phyloP scores from a whole-genome alignment of 2,113 vertebrate species.

The Pterocles burchelli region DNA sequence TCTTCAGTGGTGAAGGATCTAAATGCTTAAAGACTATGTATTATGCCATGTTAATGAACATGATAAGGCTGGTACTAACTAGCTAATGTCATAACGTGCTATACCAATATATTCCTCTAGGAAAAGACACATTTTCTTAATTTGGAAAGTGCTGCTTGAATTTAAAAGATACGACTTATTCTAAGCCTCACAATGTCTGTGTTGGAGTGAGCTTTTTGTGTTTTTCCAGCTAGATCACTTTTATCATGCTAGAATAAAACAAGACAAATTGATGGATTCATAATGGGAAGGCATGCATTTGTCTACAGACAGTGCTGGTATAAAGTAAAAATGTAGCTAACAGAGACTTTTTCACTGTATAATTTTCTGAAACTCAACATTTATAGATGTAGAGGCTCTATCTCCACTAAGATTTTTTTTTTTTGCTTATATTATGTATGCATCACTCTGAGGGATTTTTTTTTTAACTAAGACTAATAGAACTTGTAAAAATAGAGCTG shows the following conservation, averaged over 20 bases:
- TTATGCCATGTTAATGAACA: background rate
- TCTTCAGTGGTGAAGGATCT: background rate
- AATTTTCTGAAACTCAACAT: background rate
- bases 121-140: background rate
- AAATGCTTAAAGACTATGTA: background rate
- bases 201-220: background rate
- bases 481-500: background rate
- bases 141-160: background rate
- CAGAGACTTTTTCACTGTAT: background rate
- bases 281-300: background rate
- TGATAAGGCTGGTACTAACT: background rate
- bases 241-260: background rate
- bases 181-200: background rate
- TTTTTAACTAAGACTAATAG: background rate
- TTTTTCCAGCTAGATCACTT: background rate
- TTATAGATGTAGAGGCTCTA: background rate
- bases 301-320: background rate
- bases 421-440: background rate
- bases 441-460: background rate
- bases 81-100: background rate
- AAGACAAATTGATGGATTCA: background rate
- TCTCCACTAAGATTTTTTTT: background rate
- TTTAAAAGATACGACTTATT: background rate
- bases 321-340: background rate
- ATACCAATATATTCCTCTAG: background rate